Base-by-base conservation (phyloP, 2,888 invertebrate species). In the Drosophila gaucha region DNA sequence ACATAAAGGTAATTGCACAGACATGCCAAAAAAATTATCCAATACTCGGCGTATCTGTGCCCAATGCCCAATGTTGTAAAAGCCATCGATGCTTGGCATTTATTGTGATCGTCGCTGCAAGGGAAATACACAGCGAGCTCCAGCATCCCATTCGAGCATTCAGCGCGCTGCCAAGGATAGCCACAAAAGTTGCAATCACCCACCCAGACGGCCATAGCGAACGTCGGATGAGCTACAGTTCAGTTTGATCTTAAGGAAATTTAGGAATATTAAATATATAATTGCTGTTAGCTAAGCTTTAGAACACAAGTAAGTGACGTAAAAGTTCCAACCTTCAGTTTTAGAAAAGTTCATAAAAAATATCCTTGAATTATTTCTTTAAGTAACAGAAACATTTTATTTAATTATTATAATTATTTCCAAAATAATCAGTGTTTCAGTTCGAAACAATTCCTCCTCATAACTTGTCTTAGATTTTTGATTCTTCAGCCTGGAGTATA, bases 1-100 rank as follows among this genome's bases (percentile, higher is more conserved):
- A 76, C 86, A 86, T 86, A 78, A 85, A 85, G 87, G 79, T 87
- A 83, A 83, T 83, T 83, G 83, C 87, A 78, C 82, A 75, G 79
- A 69, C 84, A 86, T 80, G 83, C 86, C 86, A 83, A 79, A 78
- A n/a, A 74, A 86, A 79, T 86, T 79, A 86, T 83, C 80, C 86
- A 83, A 80, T 82, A 82, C 68, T 39, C 62, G 26, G 46, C 36
- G 70, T 54, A 66, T 67, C 65, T 65, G 64, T 60, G 60, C 64
- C 56, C 66, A 78, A 71, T 69, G 71, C 55, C 56, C 67, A 82
- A 71, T 67, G 71, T 50, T 80, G 82, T 82, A 79, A 78, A 70
- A 72, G 38, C 62, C 86, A 84, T 84, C 84, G 86, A 82, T 78
- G 82, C 80, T 66, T 80, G 82, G 87, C 86, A 84, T 84, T 87